A percentile compares a stretch with the other conserved stretches of the same genome.
Conservation (phyloP, 2,113 vertebrate species). For the Vombatus ursinus region DNA sequence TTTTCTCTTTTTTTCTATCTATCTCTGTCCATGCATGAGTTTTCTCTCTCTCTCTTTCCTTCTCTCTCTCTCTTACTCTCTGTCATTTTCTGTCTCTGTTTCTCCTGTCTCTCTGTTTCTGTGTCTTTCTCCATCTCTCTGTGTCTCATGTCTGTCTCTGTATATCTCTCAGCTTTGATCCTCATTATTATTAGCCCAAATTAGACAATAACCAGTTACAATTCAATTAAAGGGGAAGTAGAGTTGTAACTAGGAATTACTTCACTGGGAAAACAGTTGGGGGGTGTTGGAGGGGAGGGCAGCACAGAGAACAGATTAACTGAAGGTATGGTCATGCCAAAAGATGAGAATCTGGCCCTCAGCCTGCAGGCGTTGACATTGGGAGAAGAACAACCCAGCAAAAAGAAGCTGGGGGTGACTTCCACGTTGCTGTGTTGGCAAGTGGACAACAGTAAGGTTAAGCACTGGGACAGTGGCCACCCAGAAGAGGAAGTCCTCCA, state of each 20-base stretch:
- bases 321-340: neutral
- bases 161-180: neutral
- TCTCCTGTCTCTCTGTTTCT: neutral
- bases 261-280: neutral
- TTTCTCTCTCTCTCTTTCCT: neutral
- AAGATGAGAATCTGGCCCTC: neutral
- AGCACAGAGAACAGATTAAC: neutral
- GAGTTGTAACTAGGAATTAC: neutral
- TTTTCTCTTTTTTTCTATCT: neutral
- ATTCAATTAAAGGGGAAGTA: neutral
- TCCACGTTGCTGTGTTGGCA: neutral
- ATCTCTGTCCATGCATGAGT: neutral
- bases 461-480: neutral
- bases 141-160: neutral
- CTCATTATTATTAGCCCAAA: neutral
- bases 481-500: neutral
- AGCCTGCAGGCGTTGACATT: neutral
- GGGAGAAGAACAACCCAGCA: neutral
- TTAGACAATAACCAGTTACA: neutral
- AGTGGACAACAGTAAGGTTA: neutral
- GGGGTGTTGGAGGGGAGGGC: neutral
- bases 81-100: neutral
- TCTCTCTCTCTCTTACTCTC: neutral
- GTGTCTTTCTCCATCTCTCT: neutral
- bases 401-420: neutral